These are phyloP conservation scores for Iguana delicatissima DNA, from an alignment of 2,797 vertebrate species.

Conservation along the genomic window DNA sequence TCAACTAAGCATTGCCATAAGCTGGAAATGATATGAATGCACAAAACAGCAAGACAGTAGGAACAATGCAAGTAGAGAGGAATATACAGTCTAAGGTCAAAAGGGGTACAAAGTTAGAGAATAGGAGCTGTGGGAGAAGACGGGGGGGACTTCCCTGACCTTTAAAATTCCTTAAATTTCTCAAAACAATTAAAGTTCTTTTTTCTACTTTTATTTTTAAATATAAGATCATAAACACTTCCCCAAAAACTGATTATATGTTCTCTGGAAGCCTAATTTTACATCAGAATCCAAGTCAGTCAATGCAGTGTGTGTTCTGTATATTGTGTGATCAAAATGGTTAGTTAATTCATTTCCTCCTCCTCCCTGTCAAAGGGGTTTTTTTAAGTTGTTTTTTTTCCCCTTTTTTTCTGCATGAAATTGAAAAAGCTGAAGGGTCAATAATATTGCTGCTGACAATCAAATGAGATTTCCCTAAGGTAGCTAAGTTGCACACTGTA, in stretches of 20 bases:
- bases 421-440: neutral
- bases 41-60: neutral
- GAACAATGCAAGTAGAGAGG: neutral
- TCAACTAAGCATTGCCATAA: no score
- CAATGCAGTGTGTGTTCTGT: neutral
- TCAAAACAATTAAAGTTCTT: neutral
- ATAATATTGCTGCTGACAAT: neutral
- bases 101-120: neutral
- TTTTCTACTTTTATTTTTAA: neutral
- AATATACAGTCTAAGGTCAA: neutral
- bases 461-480: neutral
- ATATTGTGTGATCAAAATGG: neutral
- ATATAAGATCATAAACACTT: neutral
- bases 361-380: neutral
- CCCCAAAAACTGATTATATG: neutral
- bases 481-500: slow-evolving; percentile 5
- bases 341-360: neutral
- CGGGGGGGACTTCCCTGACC: no score
- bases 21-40: no score
- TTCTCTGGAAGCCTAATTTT: neutral
- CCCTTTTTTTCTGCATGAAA: no score
- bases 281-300: neutral
- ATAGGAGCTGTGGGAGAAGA: neutral
- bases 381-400: neutral
- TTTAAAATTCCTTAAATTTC: neutral